These are phyloP conservation scores for Dendrocincla tyrannina DNA, from an alignment of 2,797 vertebrate genomes.

Conservation along the genomic window DNA sequence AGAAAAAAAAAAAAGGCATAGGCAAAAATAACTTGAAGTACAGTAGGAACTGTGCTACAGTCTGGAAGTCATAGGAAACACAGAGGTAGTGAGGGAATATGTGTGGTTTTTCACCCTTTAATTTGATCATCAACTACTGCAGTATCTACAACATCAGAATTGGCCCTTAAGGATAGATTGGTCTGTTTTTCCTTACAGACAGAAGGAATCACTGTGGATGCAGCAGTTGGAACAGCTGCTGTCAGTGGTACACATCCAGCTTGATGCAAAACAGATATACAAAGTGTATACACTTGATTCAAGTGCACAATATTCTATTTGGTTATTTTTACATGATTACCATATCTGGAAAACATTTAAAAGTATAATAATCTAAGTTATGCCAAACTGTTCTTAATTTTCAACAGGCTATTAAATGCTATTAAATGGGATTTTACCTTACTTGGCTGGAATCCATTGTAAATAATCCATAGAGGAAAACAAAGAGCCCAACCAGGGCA, in stretches of 20 bases:
- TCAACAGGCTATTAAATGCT: not conserved
- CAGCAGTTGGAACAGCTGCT: not conserved
- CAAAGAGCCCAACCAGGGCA: constrained; percentile 93
- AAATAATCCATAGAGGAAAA: constrained; percentile 97
- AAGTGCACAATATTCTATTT: not conserved
- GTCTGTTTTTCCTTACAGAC: not conserved
- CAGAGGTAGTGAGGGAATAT: not conserved
- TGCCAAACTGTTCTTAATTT: not conserved
- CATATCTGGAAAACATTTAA: not conserved
- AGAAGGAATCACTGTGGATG: not conserved
- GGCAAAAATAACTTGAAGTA: not conserved
- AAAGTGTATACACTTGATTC: not conserved
- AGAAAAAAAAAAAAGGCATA: not conserved
- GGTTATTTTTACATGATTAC: not conserved
- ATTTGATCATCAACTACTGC: not conserved
- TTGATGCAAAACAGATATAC: not conserved
- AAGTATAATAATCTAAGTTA: not conserved
- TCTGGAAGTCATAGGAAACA: not conserved
- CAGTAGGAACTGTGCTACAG: not conserved
- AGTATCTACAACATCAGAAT: not conserved
- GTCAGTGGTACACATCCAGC: not conserved
- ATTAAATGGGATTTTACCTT: constrained; percentile 79
- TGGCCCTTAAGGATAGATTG: not conserved
- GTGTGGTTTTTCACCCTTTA: not conserved
- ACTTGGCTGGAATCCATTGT: constrained; percentile 99